Evolutionary conservation across 2,888 invertebrate genomes (phyloP).

Genomic region (Mantis religiosa): DNA sequence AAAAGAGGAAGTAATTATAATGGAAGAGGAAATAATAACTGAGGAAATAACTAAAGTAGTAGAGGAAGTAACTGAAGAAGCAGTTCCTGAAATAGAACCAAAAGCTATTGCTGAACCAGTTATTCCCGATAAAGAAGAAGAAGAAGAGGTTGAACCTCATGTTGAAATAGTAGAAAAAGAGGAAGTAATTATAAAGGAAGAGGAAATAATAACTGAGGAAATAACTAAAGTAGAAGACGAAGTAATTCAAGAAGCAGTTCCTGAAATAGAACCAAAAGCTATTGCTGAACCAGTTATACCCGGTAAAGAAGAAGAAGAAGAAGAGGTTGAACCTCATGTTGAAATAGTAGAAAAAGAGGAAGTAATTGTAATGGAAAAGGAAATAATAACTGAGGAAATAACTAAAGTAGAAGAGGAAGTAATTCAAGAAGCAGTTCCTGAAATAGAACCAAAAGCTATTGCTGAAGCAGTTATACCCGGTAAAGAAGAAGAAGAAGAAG

Average conservation of each 20-base stretch:
- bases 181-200: not conserved
- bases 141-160: too few species aligned
- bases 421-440: not conserved
- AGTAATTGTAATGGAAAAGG: not conserved
- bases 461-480: not conserved
- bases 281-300: too few species aligned
- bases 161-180: not conserved
- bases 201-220: not conserved
- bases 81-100: too few species aligned
- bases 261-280: not conserved
- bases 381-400: not conserved
- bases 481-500: not conserved
- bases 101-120: not conserved
- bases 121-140: not conserved
- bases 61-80: too few species aligned
- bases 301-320: too few species aligned
- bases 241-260: not conserved
- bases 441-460: not conserved
- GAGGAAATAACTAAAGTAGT: not conserved
- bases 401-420: not conserved
- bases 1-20: too few species aligned
- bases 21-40: too few species aligned
- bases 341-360: not conserved
- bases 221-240: not conserved
- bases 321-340: too few species aligned